Base-by-base conservation (phyloP, 2,888 invertebrate genomes). In the Chaetogeoica ovagalla region DNA sequence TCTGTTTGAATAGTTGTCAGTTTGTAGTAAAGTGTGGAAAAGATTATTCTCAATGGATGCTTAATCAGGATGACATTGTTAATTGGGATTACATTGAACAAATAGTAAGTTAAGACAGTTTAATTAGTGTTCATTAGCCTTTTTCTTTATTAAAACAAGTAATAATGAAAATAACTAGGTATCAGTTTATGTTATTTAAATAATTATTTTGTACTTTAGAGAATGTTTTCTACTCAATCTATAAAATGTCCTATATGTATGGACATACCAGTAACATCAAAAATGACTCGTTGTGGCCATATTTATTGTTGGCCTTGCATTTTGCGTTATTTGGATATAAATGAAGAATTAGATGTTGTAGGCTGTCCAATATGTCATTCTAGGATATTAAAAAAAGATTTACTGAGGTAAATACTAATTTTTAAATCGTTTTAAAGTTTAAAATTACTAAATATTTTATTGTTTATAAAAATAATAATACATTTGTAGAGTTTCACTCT, bases 281-380 rank as follows among this genome's bases (percentile, higher is more conserved):
- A 97, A 87, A 94, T 97, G 85, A 97, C 96, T 0, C 90, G 92
- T 63, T 98, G 98, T 86, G 97, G 98, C 15, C 98, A 98, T 86
- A 93, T 96, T 82, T 97, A 94, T 87, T 98, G 98, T 87, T 98
- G 96, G 96, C 90, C 96, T 0, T 98, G 98, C 85, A 91, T 96
- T 84, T 89, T 98, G 70, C 97, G 97, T 86, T 97, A 97, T 86
- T 89, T 96, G 63, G 92, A 94, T 0, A 88, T 96, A 3, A 92
- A 93, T 74, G 97, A 97, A 84, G 92, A 93, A 85, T 88, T 91
- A 39, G 93, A 92, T 88, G 57, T 43, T 19, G 89, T 92, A 55
- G 93, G 92, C 85, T 98, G 98, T 86, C 98, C 98, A 0, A 97
- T 98, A 83, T 98, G 98, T 86, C 92, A 92, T 84, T 94, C 95